Evolutionary conservation across 2,888 invertebrate species (phyloP), one percentile per base, ranked within the genome.

Genomic region (Acleris holmiana): DNA sequence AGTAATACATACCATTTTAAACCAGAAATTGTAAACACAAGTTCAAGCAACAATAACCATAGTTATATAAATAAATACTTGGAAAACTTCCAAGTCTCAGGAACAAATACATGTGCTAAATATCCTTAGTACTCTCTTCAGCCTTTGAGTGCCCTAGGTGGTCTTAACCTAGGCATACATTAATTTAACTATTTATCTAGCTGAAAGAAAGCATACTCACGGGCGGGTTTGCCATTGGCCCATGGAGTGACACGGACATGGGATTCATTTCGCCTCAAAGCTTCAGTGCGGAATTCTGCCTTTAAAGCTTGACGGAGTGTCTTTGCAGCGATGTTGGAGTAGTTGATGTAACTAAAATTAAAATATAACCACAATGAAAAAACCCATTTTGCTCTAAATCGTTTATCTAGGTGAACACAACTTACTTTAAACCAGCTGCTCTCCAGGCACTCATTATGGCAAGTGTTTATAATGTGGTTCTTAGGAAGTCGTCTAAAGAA

Each of bases 311-410:
- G 94, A 67, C 99, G 94, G 65, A 99, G 90, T 60, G 97, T 92
- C 79, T 94, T 95, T 21, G 99, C 98, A 78, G 98, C 98, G 81
- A 99, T 97, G 86, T 96, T 97, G 66, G 99, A 99, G 90, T 97
- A 99, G 93, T 98, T 97, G 88, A 99, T 97, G 94, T 99, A 99
- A 93, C 98, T 99, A 85, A 68, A 88, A 84, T 68, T 68, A 64
- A 59, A 57, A 62, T 53, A 41, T n/a, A 53, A 17, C 6, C 4
- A 15, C 61, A 17, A 10, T 57, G 21, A 17, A 58, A 17, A 58
- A 19, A 21, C 40, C 15, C 7, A 1, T 15, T 13, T 8, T 40
- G 4, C 18, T 35, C 18, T 40, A 19, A 40, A 21, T 53, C 29
- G 4, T 4, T 40, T 15, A 15, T 19, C 40, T n/a, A 3, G 3